phyloP scores from a whole-genome alignment of 2,113 vertebrate genomes.

The Aldabrachelys gigantea region DNA sequence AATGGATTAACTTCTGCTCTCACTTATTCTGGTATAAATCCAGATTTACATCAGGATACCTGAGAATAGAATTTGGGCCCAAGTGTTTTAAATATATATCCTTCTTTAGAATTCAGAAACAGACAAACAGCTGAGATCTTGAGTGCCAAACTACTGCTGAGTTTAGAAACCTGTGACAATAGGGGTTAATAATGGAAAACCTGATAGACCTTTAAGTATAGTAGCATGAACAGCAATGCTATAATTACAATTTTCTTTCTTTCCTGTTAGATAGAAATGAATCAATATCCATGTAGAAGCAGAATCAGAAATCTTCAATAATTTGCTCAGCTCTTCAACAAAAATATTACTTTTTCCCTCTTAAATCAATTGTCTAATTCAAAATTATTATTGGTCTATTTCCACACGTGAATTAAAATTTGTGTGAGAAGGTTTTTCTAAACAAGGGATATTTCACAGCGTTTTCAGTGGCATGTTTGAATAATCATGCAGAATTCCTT shows the following conservation, averaged over 20 bases:
- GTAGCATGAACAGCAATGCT: slow-evolving; percentile 51
- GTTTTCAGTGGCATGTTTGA: slow-evolving; percentile 68
- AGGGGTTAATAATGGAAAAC: slow-evolving; percentile 69
- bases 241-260: slow-evolving; percentile 78
- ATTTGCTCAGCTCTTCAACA: slow-evolving; percentile 59
- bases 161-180: slow-evolving; percentile 70
- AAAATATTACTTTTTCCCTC: slow-evolving; percentile 59
- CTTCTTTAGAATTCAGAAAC: slow-evolving; percentile 27
- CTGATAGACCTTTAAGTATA: slow-evolving; percentile 53
- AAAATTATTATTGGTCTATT: slow-evolving; percentile 72
- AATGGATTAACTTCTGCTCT: neutral
- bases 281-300: slow-evolving; percentile 73
- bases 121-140: slow-evolving; percentile 47
- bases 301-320: slow-evolving; percentile 74
- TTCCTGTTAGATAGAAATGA: slow-evolving; percentile 69
- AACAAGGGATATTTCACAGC: slow-evolving; percentile 42
- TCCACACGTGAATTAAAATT: slow-evolving; percentile 75
- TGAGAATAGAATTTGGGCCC: neutral
- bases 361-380: slow-evolving; percentile 67
- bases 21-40: accelerated
- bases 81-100: neutral
- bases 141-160: slow-evolving; percentile 58
- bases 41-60: neutral
- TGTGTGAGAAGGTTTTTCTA: slow-evolving; percentile 39
- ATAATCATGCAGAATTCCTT: slow-evolving; percentile 73